Percentiles rank a stretch among this genome's conserved stretches.
Evolutionary conservation across 2,113 vertebrate genomes (phyloP).

Genomic region (Gavialis gangeticus): DNA sequence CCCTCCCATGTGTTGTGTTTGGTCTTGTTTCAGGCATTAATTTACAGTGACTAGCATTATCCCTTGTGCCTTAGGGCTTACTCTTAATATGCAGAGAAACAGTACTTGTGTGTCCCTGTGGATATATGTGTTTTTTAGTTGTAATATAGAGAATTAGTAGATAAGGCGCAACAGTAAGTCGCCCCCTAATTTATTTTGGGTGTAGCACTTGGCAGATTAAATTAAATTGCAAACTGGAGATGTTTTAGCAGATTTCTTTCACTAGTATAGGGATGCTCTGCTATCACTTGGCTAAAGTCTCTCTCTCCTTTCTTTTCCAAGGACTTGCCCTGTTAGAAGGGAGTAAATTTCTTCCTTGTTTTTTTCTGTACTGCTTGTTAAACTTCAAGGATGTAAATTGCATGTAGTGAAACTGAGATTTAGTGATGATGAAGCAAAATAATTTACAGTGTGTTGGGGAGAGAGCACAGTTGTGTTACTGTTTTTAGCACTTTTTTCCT

Average conservation of each 20-base stretch:
- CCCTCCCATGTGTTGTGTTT: conserved; percentile 33
- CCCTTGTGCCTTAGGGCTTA: conserved; percentile 63
- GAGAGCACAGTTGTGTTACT: not conserved
- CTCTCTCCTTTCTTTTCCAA: not conserved
- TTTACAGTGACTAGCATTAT: conserved; percentile 64
- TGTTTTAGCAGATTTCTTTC: conserved; percentile 41
- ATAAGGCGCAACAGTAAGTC: conserved; percentile 23
- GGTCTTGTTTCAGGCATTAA: conserved; percentile 68
- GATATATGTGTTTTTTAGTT: conserved; percentile 67
- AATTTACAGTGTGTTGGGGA: not conserved
- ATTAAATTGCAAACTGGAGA: conserved; percentile 35
- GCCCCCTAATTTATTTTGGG: conserved; percentile 38
- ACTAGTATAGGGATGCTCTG: conserved; percentile 3
- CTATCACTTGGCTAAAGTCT: conserved; percentile 19
- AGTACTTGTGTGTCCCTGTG: conserved; percentile 46
- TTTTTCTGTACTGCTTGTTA: not conserved
- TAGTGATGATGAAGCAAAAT: not conserved
- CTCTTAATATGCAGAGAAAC: conserved; percentile 71
- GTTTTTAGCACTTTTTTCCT: not conserved
- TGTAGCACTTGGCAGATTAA: conserved; percentile 48
- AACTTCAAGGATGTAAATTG: not conserved
- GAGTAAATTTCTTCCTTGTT: not conserved
- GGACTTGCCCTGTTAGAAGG: not conserved
- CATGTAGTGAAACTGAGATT: not conserved
- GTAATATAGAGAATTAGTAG: conserved; percentile 62